phyloP scores from a whole-genome alignment of 2,797 vertebrate species.

The Zalophus californianus region DNA sequence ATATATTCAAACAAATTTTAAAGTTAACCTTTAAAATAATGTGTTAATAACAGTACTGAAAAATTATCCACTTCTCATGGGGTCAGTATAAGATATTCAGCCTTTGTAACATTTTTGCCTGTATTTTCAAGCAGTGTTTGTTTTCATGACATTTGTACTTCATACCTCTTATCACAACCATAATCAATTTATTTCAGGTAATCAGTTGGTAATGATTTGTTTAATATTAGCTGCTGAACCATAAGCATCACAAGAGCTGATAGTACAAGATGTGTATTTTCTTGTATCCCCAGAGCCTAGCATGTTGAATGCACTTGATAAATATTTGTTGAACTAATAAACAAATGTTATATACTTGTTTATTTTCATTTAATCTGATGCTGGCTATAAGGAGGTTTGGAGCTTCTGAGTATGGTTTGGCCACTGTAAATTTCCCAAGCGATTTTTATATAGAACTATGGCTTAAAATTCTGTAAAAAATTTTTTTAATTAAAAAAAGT shows the following conservation, averaged over 20 bases:
- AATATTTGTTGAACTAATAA: slow-evolving; percentile 48
- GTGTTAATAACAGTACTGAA: slow-evolving; percentile 44
- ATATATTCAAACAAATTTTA: slow-evolving; percentile 43
- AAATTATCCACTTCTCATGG: background rate
- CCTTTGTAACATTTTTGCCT: background rate
- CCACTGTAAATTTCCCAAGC: slow-evolving; percentile 17
- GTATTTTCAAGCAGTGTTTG: slow-evolving; percentile 23
- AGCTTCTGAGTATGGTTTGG: slow-evolving; percentile 38
- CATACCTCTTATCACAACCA: background rate
- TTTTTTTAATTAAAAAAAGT: background rate
- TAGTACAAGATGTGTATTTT: background rate
- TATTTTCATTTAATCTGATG: slow-evolving; percentile 56
- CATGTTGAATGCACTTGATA: slow-evolving; percentile 26
- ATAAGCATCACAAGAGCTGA: slow-evolving; percentile 30
- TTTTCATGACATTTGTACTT: slow-evolving; percentile 40
- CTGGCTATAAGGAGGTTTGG: slow-evolving; percentile 36
- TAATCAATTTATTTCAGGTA: background rate
- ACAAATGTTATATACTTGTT: background rate
- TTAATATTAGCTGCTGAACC: slow-evolving; percentile 8
- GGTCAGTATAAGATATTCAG: background rate
- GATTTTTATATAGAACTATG: slow-evolving; percentile 43
- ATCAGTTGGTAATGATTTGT: background rate
- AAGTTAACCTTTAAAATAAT: slow-evolving; percentile 47
- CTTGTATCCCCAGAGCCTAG: background rate
- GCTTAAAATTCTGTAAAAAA: background rate